Percentiles rank a stretch among this genome's conserved stretches.
Evolutionary conservation across 1,140 invertebrate genomes (phyloP).

Genomic region (Oncopeltus fasciatus): DNA sequence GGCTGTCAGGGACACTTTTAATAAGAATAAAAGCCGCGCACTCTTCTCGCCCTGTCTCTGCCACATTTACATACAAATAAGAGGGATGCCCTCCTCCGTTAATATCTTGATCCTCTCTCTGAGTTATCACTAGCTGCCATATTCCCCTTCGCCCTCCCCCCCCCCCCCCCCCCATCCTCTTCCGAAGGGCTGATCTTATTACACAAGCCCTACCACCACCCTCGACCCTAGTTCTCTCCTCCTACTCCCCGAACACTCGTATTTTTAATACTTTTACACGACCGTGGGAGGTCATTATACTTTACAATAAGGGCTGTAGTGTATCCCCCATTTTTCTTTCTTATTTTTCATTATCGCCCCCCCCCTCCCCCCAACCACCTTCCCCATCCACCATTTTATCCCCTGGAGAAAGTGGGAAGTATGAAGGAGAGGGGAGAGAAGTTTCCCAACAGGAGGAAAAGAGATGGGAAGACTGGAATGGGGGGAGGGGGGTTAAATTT

Average conservation of each 20-base stretch:
- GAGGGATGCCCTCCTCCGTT: slow-evolving; percentile 2
- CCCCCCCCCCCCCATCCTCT: background rate
- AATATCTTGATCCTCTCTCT: slow-evolving; percentile 9
- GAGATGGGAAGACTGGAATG: too few relatives aligned
- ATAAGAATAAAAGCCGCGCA: background rate
- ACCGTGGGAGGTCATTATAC: slow-evolving; percentile 17
- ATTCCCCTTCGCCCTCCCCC: background rate
- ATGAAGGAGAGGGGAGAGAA: slow-evolving; percentile 3
- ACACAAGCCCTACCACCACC: too few relatives aligned
- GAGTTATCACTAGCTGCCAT: background rate
- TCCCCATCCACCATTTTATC: too few relatives aligned
- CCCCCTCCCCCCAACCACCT: background rate
- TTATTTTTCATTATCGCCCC: slow-evolving; percentile 17
- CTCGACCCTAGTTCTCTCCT: too few relatives aligned
- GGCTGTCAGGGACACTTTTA: background rate
- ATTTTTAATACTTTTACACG: slow-evolving; percentile 20
- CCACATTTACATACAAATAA: slow-evolving; percentile 13
- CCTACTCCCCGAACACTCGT: background rate
- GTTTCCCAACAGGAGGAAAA: too few relatives aligned
- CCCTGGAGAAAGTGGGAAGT: background rate
- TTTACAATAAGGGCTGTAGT: slow-evolving; percentile 21
- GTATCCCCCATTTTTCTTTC: slow-evolving; percentile 18
- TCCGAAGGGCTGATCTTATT: too few relatives aligned
- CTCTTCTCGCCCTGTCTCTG: background rate
- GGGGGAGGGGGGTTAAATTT: slow-evolving; percentile 14